Evolutionary conservation across 2,113 vertebrate species (phyloP), one percentile per base, ranked within the genome.

Genomic region (Glaucomys volans): DNA sequence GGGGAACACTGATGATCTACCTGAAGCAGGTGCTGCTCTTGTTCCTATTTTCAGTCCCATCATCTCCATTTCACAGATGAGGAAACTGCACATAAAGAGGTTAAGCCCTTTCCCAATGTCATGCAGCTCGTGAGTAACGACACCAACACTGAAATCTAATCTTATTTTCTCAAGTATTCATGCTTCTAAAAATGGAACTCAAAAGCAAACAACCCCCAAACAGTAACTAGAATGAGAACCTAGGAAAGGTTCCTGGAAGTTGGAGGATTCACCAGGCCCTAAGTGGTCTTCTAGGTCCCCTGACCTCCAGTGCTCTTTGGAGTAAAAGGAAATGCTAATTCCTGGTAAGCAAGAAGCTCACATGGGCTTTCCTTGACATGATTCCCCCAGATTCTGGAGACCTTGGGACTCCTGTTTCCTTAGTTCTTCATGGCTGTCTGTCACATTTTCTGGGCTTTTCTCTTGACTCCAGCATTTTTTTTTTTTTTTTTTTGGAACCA

Each of bases 261-360:
- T 71, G 57, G 50, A 91, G 22, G 7, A 22, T 37, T 37, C n/a
- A 74, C 57, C 35, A 69, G n/a, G 8, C 28, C 2, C 5, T 12
- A 71, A 44, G 2, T 8, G 8, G 10, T 40, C 20, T 32, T 32
- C 84, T 24, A 7, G 22, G 1, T 7, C 1, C 4, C 37, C 40
- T 11, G n/a, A 11, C 17, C 62, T 4, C 50, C 5, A 0, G 0
- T 0, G 9, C 9, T 67, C 24, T 42, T 69, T 8, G 0, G 22
- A 77, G 5, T 8, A 50, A 94, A 74, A 11, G 24, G 32, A 92
- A 85, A 20, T 1, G 44, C 32, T 9, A 24, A 18, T 50, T 71
- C 2, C 35, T 37, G 4, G 1, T 8, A 44, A 66, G 62, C 8
- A 74, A 40, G 42, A 0, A 3, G 13, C 14, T 62, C 28, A 28